Conservation (phyloP, 2,113 vertebrate species). For the Cyanoramphus novaezelandiae region DNA sequence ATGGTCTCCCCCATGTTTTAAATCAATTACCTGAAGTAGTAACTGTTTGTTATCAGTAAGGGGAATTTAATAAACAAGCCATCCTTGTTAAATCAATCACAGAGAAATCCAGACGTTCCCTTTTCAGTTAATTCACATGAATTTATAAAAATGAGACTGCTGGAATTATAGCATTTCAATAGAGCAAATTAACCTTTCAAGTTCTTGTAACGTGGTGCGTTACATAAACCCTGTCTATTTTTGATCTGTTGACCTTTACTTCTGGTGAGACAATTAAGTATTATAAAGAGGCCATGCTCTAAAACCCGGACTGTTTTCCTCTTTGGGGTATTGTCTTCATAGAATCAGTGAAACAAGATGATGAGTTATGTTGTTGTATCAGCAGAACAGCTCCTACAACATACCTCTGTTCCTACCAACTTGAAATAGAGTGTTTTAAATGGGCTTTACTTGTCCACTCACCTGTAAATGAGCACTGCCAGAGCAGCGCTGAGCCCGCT, state of each 20-base stretch:
- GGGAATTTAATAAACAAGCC: slow-evolving; percentile 1
- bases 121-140: background rate
- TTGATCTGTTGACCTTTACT: background rate
- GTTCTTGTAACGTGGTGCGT: background rate
- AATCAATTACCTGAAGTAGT: slow-evolving; percentile 31
- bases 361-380: background rate
- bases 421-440: background rate
- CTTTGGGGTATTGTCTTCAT: background rate
- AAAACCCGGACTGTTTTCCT: background rate
- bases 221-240: background rate
- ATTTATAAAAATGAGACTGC: background rate
- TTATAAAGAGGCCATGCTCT: background rate
- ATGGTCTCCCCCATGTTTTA: background rate
- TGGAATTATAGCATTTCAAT: background rate
- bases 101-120: background rate
- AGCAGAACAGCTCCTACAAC: background rate
- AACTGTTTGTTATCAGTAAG: background rate
- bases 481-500: background rate
- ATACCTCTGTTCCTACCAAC: background rate
- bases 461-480: background rate
- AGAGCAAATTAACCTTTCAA: background rate
- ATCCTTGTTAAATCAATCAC: background rate
- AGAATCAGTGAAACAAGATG: background rate
- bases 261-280: background rate
- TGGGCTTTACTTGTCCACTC: background rate